Base-by-base conservation (phyloP, 2,888 invertebrate genomes). In the Balanococcus diminutus region DNA sequence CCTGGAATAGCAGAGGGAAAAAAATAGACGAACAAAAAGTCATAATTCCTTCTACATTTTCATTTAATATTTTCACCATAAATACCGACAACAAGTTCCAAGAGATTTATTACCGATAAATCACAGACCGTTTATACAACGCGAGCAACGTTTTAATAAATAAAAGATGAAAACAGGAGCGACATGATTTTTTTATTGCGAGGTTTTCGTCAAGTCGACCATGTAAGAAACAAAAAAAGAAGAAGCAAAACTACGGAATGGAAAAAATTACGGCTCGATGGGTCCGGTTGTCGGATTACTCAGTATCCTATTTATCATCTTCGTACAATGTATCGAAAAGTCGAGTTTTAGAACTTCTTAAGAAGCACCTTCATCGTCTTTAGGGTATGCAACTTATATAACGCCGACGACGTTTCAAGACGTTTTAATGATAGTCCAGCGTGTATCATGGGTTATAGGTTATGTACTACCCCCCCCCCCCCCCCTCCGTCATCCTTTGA, bases 1-100 rank as follows among this genome's bases (percentile, higher is more conserved):
- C n/a, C n/a, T n/a, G n/a, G n/a, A n/a, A 46, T 46, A 46, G 11
- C 39, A 42, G n/a, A 11, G 25, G 16, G 14, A 46, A 46, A 72
- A 25, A 61, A 32, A 36, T 31, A 56, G n/a, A 31, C 32, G 56
- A 28, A 61, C 56, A 46, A 46, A 42, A 46, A 83, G 83, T 83
- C 83, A 56, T 83, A 83, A 83, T 83, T 83, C 83, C 83, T 83
- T 83, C 83, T 61, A 83, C 83, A 83, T 83, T 83, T 83, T 83
- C 83, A 83, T 83, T 83, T 83, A 83, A 83, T 83, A 83, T 83
- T 83, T 83, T 67, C 83, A 19, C 61, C 56, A 83, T 83, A 83
- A 83, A 83, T 83, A 46, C 83, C 82, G 61, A 2, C n/a, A 4
- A 42, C 39, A 22, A 83, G 5, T 36, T 83, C 32, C 28, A 8